Conservation (phyloP, 2,797 vertebrate species). For the Sebastolobus alascanus region DNA sequence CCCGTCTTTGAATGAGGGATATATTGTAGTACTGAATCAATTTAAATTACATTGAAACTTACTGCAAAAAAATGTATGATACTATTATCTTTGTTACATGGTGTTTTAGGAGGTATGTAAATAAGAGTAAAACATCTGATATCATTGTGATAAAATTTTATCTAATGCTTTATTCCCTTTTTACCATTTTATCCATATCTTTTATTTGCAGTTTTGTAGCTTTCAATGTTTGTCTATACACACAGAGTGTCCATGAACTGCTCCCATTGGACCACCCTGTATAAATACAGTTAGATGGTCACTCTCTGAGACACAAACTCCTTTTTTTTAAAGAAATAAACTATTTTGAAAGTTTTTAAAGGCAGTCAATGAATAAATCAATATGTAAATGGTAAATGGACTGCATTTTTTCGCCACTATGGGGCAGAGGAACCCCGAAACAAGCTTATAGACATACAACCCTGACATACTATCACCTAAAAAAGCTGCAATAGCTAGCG, state of each 20-base stretch:
- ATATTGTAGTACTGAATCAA: neutral
- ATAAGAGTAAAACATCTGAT: neutral
- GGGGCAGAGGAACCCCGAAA: neutral
- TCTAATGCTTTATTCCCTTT: neutral
- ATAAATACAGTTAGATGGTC: neutral
- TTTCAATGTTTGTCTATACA: neutral
- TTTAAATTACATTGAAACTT: neutral
- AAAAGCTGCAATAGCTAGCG: neutral
- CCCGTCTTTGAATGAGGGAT: slow-evolving; percentile 17
- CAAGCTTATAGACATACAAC: neutral
- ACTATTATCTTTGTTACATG: neutral
- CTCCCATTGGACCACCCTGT: neutral
- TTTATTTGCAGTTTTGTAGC: neutral
- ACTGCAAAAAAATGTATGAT: neutral
- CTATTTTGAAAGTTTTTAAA: neutral
- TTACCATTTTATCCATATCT: neutral
- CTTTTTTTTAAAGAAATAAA: neutral
- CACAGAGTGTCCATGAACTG: neutral
- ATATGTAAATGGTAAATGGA: neutral
- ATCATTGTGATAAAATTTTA: neutral
- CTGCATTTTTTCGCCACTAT: neutral
- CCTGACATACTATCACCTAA: neutral
- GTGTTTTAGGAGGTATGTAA: neutral
- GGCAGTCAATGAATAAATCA: neutral
- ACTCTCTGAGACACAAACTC: neutral